A percentile compares a stretch with the other conserved stretches of the same genome.
These are phyloP conservation scores for Sprattus sprattus DNA, from an alignment of 2,113 vertebrate genomes.

Conservation along the genomic window DNA sequence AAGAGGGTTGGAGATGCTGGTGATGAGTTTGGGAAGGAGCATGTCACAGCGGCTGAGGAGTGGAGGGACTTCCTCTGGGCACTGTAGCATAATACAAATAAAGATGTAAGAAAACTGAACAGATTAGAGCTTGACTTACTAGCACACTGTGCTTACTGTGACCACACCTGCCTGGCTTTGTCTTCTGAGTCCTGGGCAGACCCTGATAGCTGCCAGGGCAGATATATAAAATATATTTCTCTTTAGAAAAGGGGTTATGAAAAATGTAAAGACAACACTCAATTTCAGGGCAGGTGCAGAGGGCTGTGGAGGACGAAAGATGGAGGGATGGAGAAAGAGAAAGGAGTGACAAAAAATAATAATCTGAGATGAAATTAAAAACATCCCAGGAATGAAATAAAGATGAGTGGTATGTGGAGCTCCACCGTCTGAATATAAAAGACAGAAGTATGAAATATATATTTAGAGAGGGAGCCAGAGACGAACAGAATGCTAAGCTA, in stretches of 20 bases:
- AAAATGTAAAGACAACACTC: slow-evolving; percentile 16
- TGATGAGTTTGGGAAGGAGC: neutral
- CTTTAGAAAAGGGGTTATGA: neutral
- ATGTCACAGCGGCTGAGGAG: neutral
- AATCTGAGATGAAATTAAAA: slow-evolving; percentile 69
- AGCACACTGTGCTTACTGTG: neutral
- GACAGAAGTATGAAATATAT: slow-evolving; percentile 65
- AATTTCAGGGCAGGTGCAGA: slow-evolving; percentile 47
- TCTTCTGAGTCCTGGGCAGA: neutral
- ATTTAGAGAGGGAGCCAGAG: slow-evolving; percentile 29
- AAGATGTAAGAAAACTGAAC: neutral
- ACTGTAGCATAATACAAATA: neutral
- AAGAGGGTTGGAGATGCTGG: neutral
- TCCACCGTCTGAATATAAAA: slow-evolving; percentile 67
- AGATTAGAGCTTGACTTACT: neutral
- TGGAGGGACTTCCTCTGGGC: neutral
- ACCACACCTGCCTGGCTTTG: neutral
- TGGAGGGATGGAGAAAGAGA: slow-evolving; percentile 14
- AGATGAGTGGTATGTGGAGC: slow-evolving; percentile 70
- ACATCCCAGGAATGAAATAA: slow-evolving; percentile 73
- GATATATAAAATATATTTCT: slow-evolving; percentile 11
- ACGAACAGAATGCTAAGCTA: slow-evolving; percentile 65
- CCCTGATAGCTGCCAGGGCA: neutral
- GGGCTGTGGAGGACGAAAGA: slow-evolving; percentile 30
- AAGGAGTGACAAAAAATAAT: slow-evolving; percentile 46